Base-by-base conservation (phyloP, 2,797 vertebrate species). In the Sparidentex hasta region DNA sequence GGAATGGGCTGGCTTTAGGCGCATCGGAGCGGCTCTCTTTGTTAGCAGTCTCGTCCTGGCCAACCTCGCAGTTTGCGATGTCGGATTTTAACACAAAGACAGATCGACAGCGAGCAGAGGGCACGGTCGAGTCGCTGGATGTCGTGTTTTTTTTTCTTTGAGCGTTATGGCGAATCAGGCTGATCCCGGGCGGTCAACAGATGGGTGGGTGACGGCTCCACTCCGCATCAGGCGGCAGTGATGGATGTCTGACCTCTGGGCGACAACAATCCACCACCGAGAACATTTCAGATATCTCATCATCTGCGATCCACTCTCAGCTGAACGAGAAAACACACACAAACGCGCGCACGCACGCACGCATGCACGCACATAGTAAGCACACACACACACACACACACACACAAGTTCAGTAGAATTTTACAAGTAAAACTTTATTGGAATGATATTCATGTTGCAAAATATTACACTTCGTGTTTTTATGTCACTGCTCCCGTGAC, bases 391-490 rank as follows among this genome's bases (percentile, higher is more conserved):
- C 41, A 18, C 41, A 48, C 20, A 41, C 48, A 17, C 52, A 54
- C 55, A 46, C 50, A 18, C 54, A 52, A 17, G 38, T 61, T 74
- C 77, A 63, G 69, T 38, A 66, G 69, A 93, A 93, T 95, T 94
- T 91, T 92, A 94, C 91, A 93, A 95, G 92, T 94, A 94, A 95
- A 94, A 95, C 93, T 95, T 94, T 95, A 95, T 95, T 95, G 93
- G 93, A 95, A 95, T 94, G 94, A 95, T 92, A 91, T 85, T 93
- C 87, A 93, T 91, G 92, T 94, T 94, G 93, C 90, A 94, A 95
- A 95, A 95, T 94, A 94, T 94, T 92, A 93, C 93, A 94, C 90
- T 88, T 90, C 51, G 82, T 89, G 84, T 91, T 87, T 86, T 83
- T 78, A 77, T 82, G 90, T 91, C 88, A 89, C 84, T 86, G 59